Base-by-base conservation (phyloP, 2,888 invertebrate genomes). In the Exocentrus adspersus region DNA sequence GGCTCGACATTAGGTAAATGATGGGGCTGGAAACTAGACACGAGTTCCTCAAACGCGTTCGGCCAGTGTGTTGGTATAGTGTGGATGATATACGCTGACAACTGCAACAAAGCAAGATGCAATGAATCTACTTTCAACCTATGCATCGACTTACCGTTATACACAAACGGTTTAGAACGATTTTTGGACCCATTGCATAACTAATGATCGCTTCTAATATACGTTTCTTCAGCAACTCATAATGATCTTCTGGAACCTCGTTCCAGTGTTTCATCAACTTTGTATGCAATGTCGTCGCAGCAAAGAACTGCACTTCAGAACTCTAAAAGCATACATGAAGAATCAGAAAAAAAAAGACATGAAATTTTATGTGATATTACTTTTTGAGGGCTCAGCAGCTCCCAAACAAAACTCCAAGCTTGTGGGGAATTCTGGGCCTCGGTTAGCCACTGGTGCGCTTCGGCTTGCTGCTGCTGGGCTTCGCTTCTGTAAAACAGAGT, bases 361-460 rank as follows among this genome's bases (percentile, higher is more conserved):
- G 3, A 17, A 32, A 41, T 28, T 45, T 58, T 48, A 43, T 45
- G 52, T 37, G 57, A 3, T 46, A 50, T 75, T 84, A 95, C 95
- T 87, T 94, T 93, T 72, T 88, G 88, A 6, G 91, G 89, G 78
- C 90, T 89, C 72, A 97, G 86, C 21, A 97, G 86, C 68, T 94
- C 91, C 96, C 97, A 97, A 4, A 94, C 90, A 81, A 96, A 95
- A 73, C 89, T 90, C 97, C 97, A 97, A 24, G 97, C 96, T 80
- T 94, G 91, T 1, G 90, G 88, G 19, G 94, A 94, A 70, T 89
- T 86, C 82, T 97, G 96, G 9, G 93, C 93, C 71, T 89, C 87
- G 37, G 93, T 91, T 45, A 97, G 87, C 94, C 94, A 96, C 46
- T 90, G 87, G 78, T 95, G 94, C 65, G 92, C 91, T 72, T 90